A percentile compares a stretch with the other conserved stretches of the same genome.
These are phyloP conservation scores for Luffia ferchaultella DNA, from an alignment of 2,888 invertebrate species.

Conservation along the genomic window DNA sequence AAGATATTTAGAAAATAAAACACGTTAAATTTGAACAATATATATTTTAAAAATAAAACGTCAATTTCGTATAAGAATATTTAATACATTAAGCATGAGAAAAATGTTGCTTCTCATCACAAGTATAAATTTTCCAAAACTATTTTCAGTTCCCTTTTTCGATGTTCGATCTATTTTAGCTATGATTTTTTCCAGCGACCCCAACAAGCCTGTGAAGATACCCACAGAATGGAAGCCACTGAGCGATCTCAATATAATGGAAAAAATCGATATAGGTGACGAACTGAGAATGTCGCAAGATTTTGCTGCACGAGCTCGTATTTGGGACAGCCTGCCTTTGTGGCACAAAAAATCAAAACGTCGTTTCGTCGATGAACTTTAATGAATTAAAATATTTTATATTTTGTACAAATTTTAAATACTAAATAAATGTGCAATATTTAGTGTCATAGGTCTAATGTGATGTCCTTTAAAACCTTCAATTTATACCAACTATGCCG, in stretches of 20 bases:
- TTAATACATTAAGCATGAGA: too few relatives aligned
- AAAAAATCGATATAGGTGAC: constrained; percentile 59
- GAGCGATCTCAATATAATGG: constrained; percentile 47
- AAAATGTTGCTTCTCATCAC: too few relatives aligned
- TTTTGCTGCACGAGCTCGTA: constrained; percentile 64
- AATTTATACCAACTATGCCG: too few relatives aligned
- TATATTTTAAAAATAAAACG: too few relatives aligned
- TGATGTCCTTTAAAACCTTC: too few relatives aligned
- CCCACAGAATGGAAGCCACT: constrained; percentile 69
- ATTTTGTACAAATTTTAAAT: neutral
- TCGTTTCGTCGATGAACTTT: constrained; percentile 51
- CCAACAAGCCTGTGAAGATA: constrained; percentile 57
- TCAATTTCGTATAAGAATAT: too few relatives aligned
- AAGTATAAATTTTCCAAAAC: too few relatives aligned
- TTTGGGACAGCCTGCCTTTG: constrained; percentile 68
- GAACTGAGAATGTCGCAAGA: constrained; percentile 60
- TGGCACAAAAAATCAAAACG: constrained; percentile 37
- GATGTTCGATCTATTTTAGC: too few relatives aligned
- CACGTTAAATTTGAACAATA: too few relatives aligned
- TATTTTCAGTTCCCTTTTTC: too few relatives aligned
- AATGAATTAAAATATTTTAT: constrained; percentile 17
- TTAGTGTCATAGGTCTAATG: too few relatives aligned
- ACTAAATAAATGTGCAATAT: neutral
- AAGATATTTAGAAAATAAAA: too few relatives aligned
- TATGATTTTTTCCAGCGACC: constrained; percentile 64